Conservation (phyloP, 2,113 vertebrate species). For the Sinocyclocheilus rhinocerous region DNA sequence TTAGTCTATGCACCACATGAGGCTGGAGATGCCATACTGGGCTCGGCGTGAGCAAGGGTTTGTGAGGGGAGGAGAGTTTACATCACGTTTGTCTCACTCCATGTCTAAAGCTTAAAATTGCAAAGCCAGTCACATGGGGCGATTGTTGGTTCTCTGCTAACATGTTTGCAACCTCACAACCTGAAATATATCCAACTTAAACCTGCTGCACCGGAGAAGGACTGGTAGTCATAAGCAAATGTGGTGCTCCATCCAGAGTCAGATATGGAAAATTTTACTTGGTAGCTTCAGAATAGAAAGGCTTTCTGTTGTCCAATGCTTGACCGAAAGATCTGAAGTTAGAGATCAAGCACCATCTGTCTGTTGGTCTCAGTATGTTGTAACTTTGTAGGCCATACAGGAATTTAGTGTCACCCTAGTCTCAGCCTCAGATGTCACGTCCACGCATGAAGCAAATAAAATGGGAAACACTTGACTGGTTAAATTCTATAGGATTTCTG, state of each 20-base stretch:
- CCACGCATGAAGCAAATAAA: too few species aligned
- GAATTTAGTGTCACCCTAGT: too few species aligned
- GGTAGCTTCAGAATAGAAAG: not conserved
- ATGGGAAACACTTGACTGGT: too few species aligned
- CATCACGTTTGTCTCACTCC: slow-evolving; percentile 15
- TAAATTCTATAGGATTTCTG: too few species aligned
- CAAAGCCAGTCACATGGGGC: not conserved
- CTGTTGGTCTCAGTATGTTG: not conserved
- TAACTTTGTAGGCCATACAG: not conserved
- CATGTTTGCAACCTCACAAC: not conserved
- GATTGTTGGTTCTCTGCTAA: not conserved
- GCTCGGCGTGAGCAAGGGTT: slow-evolving; percentile 44
- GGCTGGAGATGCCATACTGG: slow-evolving; percentile 37
- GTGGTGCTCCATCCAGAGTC: not conserved
- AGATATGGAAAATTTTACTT: not conserved
- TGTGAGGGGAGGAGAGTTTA: slow-evolving; percentile 43
- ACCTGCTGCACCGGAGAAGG: not conserved
- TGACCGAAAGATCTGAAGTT: not conserved
- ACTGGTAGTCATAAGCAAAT: not conserved
- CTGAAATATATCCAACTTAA: not conserved
- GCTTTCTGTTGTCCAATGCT: not conserved
- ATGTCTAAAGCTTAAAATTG: not conserved
- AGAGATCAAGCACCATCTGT: not conserved
- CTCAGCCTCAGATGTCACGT: too few species aligned
- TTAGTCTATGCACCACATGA: slow-evolving; percentile 60